phyloP scores from a whole-genome alignment of 2,797 vertebrate species.

The Mus minutoides region DNA sequence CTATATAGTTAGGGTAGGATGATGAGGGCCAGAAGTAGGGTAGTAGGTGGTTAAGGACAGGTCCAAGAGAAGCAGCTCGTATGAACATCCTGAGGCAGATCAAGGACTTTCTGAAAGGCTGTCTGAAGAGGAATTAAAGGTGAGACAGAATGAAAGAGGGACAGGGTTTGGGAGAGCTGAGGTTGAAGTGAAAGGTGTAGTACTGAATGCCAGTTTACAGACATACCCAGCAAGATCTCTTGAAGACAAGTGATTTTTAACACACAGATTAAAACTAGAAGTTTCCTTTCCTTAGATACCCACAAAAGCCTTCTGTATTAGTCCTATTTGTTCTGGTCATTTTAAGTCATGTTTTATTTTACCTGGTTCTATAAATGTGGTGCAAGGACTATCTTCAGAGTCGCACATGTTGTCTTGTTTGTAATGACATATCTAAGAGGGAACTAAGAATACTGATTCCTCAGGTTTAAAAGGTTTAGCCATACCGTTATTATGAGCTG shows the following conservation, averaged over 20 bases:
- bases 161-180: neutral
- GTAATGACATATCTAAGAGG: neutral
- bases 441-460: neutral
- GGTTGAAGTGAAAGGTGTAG: neutral
- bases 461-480: conserved; percentile 8
- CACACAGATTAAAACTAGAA: neutral
- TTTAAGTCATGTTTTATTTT: conserved; percentile 38
- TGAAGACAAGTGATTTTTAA: neutral
- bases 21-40: neutral
- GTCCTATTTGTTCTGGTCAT: conserved; percentile 1
- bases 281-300: neutral
- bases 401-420: neutral
- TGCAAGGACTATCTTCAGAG: neutral
- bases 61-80: neutral
- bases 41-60: neutral
- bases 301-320: neutral
- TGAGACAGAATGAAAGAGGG: neutral
- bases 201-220: neutral
- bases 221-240: neutral
- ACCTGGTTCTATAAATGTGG: conserved; percentile 49
- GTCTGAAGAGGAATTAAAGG: conserved; percentile 13
- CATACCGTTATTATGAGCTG: neutral
- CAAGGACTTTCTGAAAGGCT: conserved; percentile 34
- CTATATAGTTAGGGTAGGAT: neutral
- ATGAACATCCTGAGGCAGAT: conserved; percentile 31